These are phyloP conservation scores for Brachionus rotundiformis DNA, from an alignment of 1,140 invertebrate genomes.

Conservation along the genomic window DNA sequence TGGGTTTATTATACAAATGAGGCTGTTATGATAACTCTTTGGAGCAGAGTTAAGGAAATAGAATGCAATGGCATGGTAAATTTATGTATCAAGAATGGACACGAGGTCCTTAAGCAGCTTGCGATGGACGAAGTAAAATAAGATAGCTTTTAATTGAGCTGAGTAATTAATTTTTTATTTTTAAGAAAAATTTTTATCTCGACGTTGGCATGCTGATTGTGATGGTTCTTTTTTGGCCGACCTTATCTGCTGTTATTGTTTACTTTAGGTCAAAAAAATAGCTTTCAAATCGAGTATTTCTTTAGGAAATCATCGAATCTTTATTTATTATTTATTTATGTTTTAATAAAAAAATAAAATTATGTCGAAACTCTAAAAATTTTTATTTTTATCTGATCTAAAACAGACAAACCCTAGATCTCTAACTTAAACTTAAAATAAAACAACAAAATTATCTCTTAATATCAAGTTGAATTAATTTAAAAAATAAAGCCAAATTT, in stretches of 20 bases:
- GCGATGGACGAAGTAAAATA: conserved; percentile 30
- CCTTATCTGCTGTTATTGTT: conserved; percentile 29
- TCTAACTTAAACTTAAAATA: background rate
- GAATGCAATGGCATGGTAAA: background rate
- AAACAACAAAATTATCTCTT: conserved; percentile 8
- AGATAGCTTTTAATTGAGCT: background rate
- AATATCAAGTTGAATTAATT: background rate
- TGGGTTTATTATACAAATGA: conserved; percentile 49
- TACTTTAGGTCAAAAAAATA: conserved; percentile 47
- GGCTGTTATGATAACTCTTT: conserved; percentile 30
- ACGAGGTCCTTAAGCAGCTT: conserved; percentile 28
- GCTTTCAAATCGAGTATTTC: conserved; percentile 27
- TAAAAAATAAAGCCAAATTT: background rate
- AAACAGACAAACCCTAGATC: background rate
- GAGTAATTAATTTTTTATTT: background rate
- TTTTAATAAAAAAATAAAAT: conserved; percentile 7
- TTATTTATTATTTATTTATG: conserved; percentile 11
- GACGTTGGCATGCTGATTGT: conserved; percentile 16
- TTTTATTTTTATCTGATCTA: background rate
- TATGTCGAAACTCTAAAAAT: background rate
- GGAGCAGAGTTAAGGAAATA: conserved; percentile 34
- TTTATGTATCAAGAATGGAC: conserved; percentile 43
- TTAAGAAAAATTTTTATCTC: conserved; percentile 38
- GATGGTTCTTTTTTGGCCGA: conserved; percentile 30
- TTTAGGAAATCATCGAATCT: conserved; percentile 25